Conservation (phyloP, 2,113 vertebrate genomes). For the Scomber colias region DNA sequence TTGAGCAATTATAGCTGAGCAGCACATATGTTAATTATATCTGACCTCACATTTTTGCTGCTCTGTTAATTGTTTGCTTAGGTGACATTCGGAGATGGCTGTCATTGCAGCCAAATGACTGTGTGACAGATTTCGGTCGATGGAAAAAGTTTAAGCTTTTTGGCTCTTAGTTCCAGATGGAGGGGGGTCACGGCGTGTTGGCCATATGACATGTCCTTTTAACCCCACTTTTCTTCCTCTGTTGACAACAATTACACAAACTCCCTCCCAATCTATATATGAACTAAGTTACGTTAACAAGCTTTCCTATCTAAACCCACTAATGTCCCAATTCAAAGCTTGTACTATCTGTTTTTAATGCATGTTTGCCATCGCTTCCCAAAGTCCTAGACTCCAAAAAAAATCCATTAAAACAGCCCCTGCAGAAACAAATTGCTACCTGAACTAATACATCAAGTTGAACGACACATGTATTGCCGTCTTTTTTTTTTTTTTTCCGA, state of each 20-base stretch:
- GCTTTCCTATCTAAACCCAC: conserved; percentile 8
- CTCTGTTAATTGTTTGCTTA: conserved; percentile 76
- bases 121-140: conserved; percentile 42
- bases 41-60: conserved; percentile 79
- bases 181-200: neutral
- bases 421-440: conserved; percentile 55
- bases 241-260: conserved; percentile 13
- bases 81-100: conserved; percentile 71
- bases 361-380: conserved; percentile 14
- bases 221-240: conserved; percentile 5
- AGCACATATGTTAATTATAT: conserved; percentile 81
- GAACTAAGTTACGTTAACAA: neutral
- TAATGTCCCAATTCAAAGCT: conserved; percentile 48
- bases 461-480: conserved; percentile 53
- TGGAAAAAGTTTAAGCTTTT: conserved; percentile 30
- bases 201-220: conserved; percentile 26
- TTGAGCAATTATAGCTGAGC: conserved; percentile 78
- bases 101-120: conserved; percentile 54
- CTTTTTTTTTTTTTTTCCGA: conserved; percentile 8
- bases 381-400: conserved; percentile 44
- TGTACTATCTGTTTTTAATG: conserved; percentile 43
- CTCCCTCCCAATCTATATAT: neutral
- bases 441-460: conserved; percentile 57
- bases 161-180: conserved; percentile 14
- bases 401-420: conserved; percentile 58